phyloP scores from a whole-genome alignment of 1,140 invertebrate genomes.

The Luehdorfia chinensis region DNA sequence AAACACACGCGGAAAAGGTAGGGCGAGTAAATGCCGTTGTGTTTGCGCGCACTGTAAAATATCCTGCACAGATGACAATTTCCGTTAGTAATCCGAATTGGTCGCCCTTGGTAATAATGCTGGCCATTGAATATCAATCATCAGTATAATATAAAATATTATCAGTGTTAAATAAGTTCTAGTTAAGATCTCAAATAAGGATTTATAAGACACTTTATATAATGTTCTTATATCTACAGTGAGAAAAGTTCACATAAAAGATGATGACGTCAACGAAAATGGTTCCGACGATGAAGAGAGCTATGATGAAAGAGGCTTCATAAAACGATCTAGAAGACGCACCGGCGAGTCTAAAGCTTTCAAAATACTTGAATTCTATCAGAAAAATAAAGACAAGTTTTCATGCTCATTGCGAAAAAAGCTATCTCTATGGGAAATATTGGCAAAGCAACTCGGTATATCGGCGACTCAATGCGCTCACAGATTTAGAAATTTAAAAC shows the following conservation, averaged over 20 bases:
- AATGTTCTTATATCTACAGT: slow-evolving; percentile 38
- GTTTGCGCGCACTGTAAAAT: too few species aligned
- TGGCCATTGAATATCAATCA: too few species aligned
- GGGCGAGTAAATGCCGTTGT: too few species aligned
- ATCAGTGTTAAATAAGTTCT: too few species aligned
- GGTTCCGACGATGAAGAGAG: slow-evolving; percentile 45
- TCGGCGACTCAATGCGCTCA: slow-evolving; percentile 53
- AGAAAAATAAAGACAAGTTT: slow-evolving; percentile 64
- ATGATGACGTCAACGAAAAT: slow-evolving; percentile 34
- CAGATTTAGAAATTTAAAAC: slow-evolving; percentile 61
- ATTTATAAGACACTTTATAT: not conserved
- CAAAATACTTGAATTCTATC: slow-evolving; percentile 62
- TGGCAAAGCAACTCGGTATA: slow-evolving; percentile 50
- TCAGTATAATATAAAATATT: too few species aligned
- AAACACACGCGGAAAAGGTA: too few species aligned
- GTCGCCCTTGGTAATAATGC: too few species aligned
- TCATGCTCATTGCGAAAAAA: slow-evolving; percentile 44
- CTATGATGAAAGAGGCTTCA: slow-evolving; percentile 50
- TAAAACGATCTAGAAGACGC: slow-evolving; percentile 40
- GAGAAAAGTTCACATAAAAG: slow-evolving; percentile 45
- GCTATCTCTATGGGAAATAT: slow-evolving; percentile 45
- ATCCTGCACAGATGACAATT: too few species aligned
- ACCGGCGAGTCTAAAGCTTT: slow-evolving; percentile 50
- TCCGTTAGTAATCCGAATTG: too few species aligned
- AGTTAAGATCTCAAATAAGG: too few species aligned